Percentiles rank a stretch among this genome's conserved stretches.
phyloP scores from a whole-genome alignment of 2,113 vertebrate genomes.

The Catharus bicknelli region DNA sequence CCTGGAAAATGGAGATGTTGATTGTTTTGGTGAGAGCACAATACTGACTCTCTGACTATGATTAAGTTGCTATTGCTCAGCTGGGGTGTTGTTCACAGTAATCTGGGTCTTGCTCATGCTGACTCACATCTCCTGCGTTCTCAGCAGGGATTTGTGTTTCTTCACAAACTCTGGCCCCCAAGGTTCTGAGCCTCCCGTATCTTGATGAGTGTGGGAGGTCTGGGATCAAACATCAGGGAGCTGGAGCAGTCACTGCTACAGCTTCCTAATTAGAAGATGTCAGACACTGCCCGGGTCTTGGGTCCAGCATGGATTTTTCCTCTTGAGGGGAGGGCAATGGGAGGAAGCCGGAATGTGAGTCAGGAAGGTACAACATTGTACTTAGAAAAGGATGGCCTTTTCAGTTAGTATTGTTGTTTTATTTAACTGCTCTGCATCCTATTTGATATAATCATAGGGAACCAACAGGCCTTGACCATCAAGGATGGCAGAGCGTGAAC shows the following conservation, averaged over 20 bases:
- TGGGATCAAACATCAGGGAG: neutral
- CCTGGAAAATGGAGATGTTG: neutral
- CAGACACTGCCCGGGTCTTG: neutral
- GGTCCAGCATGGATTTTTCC: neutral
- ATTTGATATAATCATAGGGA: neutral
- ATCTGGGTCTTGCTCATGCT: constrained; percentile 41
- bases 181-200: neutral
- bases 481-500: neutral
- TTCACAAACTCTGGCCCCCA: neutral
- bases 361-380: neutral
- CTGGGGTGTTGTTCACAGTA: neutral
- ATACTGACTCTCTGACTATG: neutral
- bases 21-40: constrained; percentile 9
- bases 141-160: neutral
- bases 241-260: neutral
- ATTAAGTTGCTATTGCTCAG: neutral
- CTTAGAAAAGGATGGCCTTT: neutral
- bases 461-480: neutral
- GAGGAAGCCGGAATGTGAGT: neutral
- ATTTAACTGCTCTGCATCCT: neutral
- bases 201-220: neutral
- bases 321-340: neutral
- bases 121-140: neutral
- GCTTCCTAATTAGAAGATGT: neutral
- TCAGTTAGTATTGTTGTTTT: neutral